Base-by-base conservation (phyloP, 2,113 vertebrate species). In the Falcunculus frontatus region DNA sequence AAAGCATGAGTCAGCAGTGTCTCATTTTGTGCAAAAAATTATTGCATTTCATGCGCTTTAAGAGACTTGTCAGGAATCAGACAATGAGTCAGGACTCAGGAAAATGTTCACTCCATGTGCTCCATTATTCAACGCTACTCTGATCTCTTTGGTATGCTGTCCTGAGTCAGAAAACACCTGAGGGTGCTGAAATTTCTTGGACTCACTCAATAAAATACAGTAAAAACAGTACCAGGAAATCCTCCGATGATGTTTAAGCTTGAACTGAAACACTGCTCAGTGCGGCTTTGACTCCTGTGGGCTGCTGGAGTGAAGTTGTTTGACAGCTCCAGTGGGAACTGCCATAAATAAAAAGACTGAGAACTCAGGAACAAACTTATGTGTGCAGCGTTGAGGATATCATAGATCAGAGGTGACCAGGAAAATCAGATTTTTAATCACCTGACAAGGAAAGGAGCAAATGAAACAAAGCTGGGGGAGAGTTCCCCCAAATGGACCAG, bases 371-470 rank as follows among this genome's bases (percentile, higher is more conserved):
- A n/a, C 44, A 69, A 85, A 87, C 46, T 49, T 62, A 27, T 4
- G 7, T 11, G 14, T 76, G 37, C 13, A 11, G 25, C 80, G 39
- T 33, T 67, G 22, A 76, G 46, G 50, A 16, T 19, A 55, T 39
- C 59, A 37, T 1, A 70, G 55, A 70, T 13, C 42, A 72, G 33
- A 67, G 7, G 4, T 72, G 49, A 87, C 26, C 44, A 62, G 32
- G 44, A 93, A 78, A 95, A 84, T 27, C 47, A 65, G 50, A 37
- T 50, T 88, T 55, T 79, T 90, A 70, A 79, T 70, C 79, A 86
- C 44, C 25, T 65, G 63, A 26, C 17, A 23, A 47, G 26, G 20
- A 83, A 73, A 77, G 13, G 13, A 63, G 13, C 7, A 76, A 73
- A 70, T 27, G 42, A 76, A 89, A 76, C 7, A 73, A 53, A 87